Conservation (phyloP, 2,113 vertebrate genomes). For the Protobothrops flavoviridis region DNA sequence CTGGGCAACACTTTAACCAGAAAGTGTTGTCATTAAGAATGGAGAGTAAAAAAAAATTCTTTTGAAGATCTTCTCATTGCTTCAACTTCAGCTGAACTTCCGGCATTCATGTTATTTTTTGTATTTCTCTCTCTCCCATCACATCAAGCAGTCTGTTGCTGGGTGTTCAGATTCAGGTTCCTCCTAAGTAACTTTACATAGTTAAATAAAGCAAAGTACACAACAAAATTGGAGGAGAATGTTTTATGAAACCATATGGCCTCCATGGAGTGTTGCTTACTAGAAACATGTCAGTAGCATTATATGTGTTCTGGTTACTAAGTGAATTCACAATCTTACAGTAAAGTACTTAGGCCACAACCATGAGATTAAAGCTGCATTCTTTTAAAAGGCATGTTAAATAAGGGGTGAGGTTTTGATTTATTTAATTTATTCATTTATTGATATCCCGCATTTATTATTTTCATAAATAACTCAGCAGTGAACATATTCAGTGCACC, state of each 20-base stretch:
- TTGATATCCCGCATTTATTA: neutral
- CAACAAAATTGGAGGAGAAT: neutral
- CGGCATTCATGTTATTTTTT: neutral
- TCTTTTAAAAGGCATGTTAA: neutral
- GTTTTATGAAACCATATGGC: neutral
- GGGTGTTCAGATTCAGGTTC: neutral
- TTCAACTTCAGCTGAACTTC: neutral
- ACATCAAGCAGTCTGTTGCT: neutral
- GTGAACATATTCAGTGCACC: neutral
- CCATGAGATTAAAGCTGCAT: neutral
- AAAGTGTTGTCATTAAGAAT: neutral
- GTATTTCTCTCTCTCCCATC: neutral
- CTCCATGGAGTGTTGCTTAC: neutral
- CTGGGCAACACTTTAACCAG: neutral
- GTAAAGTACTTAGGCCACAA: neutral
- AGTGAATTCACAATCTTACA: neutral
- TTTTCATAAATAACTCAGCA: neutral
- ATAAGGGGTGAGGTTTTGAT: neutral
- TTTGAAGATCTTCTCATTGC: neutral
- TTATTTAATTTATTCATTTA: neutral
- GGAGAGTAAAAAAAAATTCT: neutral
- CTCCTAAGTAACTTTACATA: neutral
- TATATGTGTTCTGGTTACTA: neutral
- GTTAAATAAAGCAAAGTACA: neutral
- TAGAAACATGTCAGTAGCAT: neutral